These are phyloP conservation scores for Beaufortia kweichowensis DNA, from an alignment of 2,113 vertebrate species.

Conservation along the genomic window DNA sequence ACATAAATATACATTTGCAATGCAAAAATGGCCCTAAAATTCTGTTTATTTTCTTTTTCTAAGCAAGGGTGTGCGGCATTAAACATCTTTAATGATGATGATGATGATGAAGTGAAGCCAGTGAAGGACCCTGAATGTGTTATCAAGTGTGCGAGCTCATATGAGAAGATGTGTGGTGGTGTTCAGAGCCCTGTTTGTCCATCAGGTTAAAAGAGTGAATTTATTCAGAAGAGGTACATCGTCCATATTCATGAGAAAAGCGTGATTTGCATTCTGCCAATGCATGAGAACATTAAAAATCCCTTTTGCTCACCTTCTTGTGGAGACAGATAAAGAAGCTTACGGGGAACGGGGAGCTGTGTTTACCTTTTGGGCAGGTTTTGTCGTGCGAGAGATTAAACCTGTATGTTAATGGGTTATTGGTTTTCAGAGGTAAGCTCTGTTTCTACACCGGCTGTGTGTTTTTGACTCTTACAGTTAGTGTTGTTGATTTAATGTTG, in stretches of 20 bases:
- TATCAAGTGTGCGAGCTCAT: constrained; percentile 25
- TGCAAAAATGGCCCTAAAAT: too few relatives aligned
- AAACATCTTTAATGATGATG: too few relatives aligned
- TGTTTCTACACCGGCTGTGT: neutral
- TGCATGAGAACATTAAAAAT: constrained; percentile 38
- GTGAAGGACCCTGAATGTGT: neutral
- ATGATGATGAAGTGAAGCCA: neutral
- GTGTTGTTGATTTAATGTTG: neutral
- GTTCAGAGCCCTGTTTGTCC: constrained; percentile 40
- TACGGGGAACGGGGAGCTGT: neutral
- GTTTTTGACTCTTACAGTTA: constrained; percentile 6
- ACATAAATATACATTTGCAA: too few relatives aligned
- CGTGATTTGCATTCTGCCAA: constrained; percentile 45
- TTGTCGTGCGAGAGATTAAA: constrained; percentile 31
- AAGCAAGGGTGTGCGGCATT: too few relatives aligned
- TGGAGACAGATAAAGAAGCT: constrained; percentile 38
- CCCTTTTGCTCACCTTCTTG: constrained; percentile 34
- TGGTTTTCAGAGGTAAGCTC: constrained; percentile 30
- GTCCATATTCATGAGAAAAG: constrained; percentile 55
- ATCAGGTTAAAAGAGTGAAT: constrained; percentile 47
- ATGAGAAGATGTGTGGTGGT: constrained; percentile 29
- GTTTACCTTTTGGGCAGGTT: constrained; percentile 23
- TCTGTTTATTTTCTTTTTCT: too few relatives aligned
- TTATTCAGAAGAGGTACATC: constrained; percentile 52
- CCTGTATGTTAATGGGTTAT: constrained; percentile 38